Evolutionary conservation across 2,888 invertebrate species (phyloP).

Genomic region (Agrochola lychnidis): DNA sequence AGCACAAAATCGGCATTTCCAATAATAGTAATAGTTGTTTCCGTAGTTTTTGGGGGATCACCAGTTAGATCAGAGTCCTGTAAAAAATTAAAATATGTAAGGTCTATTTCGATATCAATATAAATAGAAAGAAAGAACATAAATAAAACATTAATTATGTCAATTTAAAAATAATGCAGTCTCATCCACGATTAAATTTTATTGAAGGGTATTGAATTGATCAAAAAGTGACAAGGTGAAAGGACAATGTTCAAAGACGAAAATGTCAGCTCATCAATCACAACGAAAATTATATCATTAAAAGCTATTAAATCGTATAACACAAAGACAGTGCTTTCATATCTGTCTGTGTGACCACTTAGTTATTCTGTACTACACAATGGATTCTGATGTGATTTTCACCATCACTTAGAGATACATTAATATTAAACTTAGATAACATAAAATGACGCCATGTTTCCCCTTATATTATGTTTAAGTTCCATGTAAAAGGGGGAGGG

Average conservation of each 20-base stretch:
- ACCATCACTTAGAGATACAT: no score
- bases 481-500: no score
- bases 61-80: slow-evolving; percentile 84
- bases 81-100: slow-evolving; percentile 21
- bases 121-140: no score
- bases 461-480: not conserved
- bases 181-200: not conserved
- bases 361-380: not conserved
- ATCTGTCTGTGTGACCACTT: not conserved
- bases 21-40: slow-evolving; percentile 78
- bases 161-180: not conserved
- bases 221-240: not conserved
- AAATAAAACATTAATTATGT: not conserved
- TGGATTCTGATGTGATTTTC: not conserved
- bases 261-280: not conserved
- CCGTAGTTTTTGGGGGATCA: slow-evolving; percentile 73
- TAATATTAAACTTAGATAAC: not conserved
- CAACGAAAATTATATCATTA: not conserved
- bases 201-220: not conserved
- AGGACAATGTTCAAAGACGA: not conserved
- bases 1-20: slow-evolving; percentile 81
- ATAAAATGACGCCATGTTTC: not conserved
- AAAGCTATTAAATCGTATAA: not conserved
- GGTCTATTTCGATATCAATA: not conserved
- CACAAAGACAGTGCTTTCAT: no score